These are phyloP conservation scores for Paguma larvata DNA, from an alignment of 2,797 vertebrate genomes.

Conservation along the genomic window DNA sequence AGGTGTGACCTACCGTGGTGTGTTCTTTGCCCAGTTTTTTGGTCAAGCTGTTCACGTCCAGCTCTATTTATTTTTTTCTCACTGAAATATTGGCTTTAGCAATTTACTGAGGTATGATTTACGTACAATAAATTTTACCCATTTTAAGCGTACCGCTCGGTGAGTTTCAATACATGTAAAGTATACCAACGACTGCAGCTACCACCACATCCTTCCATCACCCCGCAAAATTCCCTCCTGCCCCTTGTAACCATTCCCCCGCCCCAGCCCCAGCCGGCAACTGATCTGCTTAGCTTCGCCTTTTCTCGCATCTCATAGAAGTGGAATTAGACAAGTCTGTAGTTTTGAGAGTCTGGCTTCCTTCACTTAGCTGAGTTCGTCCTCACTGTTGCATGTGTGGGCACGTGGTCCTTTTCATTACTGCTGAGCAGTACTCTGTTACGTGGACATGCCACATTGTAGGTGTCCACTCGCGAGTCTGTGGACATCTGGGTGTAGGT, in stretches of 20 bases:
- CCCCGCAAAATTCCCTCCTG: too few species aligned
- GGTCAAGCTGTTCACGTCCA: not conserved
- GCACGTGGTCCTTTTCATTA: not conserved
- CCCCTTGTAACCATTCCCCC: not conserved
- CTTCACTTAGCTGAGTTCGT: not conserved
- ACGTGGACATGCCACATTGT: not conserved
- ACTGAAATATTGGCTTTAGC: not conserved
- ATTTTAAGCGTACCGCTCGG: not conserved
- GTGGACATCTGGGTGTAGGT: not conserved
- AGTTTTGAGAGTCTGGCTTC: not conserved
- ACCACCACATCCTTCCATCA: not conserved
- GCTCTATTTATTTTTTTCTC: not conserved
- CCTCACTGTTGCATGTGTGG: not conserved
- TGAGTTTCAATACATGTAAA: not conserved
- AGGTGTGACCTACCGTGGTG: not conserved
- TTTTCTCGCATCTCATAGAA: not conserved
- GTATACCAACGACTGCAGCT: not conserved
- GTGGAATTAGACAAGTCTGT: not conserved
- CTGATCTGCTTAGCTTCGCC: not conserved
- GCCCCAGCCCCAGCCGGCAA: not conserved
- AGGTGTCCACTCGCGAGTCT: not conserved
- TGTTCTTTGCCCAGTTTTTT: not conserved
- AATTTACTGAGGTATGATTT: not conserved
- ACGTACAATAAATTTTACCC: not conserved
- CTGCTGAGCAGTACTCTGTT: not conserved